Evolutionary conservation across 2,888 invertebrate species (phyloP).

Genomic region (Carpatolechia fugitivella): DNA sequence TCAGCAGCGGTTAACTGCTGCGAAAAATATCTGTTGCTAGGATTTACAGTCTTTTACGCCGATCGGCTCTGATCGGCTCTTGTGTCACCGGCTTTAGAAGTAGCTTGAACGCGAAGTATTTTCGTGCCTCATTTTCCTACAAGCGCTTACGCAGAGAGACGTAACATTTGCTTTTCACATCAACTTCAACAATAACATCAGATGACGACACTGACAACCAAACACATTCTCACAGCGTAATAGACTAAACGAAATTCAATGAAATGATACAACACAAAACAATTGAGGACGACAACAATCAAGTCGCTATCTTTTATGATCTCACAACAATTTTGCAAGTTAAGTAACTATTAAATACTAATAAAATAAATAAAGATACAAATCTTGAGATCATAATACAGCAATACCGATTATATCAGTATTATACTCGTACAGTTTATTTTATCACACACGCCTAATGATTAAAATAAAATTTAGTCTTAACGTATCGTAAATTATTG

Average conservation of each 20-base stretch:
- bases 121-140: no score
- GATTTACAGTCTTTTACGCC: no score
- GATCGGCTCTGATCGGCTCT: no score
- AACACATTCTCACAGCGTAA: neutral
- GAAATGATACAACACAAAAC: neutral
- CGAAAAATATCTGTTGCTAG: no score
- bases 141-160: no score
- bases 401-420: conserved; percentile 45
- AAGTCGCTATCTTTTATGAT: conserved; percentile 9
- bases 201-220: neutral
- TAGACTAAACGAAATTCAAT: conserved; percentile 6
- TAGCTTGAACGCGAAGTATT: no score
- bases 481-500: conserved; percentile 39
- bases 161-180: no score
- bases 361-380: conserved; percentile 21
- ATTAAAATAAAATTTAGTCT: conserved; percentile 34
- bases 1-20: no score
- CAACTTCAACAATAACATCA: neutral
- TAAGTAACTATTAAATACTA: conserved; percentile 9
- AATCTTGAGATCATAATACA: conserved; percentile 49
- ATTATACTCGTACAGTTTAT: conserved; percentile 27
- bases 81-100: no score
- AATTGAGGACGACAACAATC: neutral
- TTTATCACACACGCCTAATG: conserved; percentile 8
- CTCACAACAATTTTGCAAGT: neutral